Conservation (phyloP, 2,888 invertebrate species). For the Ophion ventricosus region DNA sequence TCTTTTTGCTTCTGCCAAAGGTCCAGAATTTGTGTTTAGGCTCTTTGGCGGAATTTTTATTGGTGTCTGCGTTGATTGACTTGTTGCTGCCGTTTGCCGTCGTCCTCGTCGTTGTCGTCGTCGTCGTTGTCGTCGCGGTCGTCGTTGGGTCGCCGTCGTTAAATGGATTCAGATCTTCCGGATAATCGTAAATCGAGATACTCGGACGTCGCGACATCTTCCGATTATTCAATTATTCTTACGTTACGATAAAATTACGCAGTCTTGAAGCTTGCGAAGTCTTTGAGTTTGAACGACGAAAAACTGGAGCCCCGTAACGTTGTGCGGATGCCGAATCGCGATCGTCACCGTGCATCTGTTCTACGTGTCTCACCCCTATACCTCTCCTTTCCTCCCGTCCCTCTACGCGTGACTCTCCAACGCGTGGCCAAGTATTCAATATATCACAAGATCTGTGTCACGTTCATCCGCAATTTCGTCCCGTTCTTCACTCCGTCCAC, state of each 20-base stretch:
- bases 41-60: constrained; percentile 72
- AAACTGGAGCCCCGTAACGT: constrained; percentile 40
- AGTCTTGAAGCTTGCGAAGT: not conserved
- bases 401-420: not conserved
- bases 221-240: not conserved
- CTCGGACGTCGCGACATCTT: constrained; percentile 82
- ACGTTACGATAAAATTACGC: constrained; percentile 45
- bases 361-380: constrained; percentile 3
- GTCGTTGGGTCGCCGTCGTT: constrained; percentile 86
- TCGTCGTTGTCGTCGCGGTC: constrained; percentile 28
- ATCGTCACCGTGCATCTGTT: constrained; percentile 54
- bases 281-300: not conserved
- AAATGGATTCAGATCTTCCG: constrained; percentile 91
- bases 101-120: constrained; percentile 22
- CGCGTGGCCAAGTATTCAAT: constrained; percentile 29
- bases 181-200: constrained; percentile 88
- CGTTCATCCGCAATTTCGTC: constrained; percentile 69
- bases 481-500: constrained; percentile 56
- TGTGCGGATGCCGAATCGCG: constrained; percentile 41
- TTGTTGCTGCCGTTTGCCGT: constrained; percentile 32
- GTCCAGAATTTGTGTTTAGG: constrained; percentile 80
- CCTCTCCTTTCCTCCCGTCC: not conserved
- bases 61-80: not conserved
- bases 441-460: constrained; percentile 64
- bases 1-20: constrained; percentile 82